Conservation (phyloP, 2,797 vertebrate species). For the Pseudochromis fuscus region DNA sequence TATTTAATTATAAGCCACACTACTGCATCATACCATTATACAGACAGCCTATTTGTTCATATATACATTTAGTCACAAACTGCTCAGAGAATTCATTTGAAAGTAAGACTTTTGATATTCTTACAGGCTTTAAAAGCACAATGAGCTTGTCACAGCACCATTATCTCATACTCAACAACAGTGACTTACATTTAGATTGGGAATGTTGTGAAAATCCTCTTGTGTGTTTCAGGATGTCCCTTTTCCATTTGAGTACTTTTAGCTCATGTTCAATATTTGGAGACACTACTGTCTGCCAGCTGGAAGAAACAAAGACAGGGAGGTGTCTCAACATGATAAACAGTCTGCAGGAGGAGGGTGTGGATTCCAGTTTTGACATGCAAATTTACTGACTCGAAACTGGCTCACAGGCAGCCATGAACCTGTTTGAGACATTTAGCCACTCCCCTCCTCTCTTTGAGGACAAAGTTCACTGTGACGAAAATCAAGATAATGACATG, state of each 20-base stretch:
- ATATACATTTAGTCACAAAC: neutral
- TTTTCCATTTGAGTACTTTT: slow-evolving; percentile 40
- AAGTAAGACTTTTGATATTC: neutral
- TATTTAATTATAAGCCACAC: neutral
- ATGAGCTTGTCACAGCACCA: neutral
- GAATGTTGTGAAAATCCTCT: slow-evolving; percentile 68
- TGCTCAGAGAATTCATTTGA: slow-evolving; percentile 12
- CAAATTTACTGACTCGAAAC: slow-evolving; percentile 78
- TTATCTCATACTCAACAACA: slow-evolving; percentile 27
- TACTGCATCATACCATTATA: neutral
- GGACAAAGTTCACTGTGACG: slow-evolving; percentile 75
- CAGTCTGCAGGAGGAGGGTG: slow-evolving; percentile 83
- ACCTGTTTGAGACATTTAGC: slow-evolving; percentile 83
- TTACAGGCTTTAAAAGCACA: slow-evolving; percentile 34
- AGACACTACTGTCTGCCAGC: slow-evolving; percentile 48
- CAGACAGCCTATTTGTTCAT: slow-evolving; percentile 14
- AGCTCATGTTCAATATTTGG: slow-evolving; percentile 38
- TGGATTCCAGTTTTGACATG: slow-evolving; percentile 91
- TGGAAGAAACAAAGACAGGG: slow-evolving; percentile 69
- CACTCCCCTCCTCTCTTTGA: slow-evolving; percentile 71
- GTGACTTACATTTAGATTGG: slow-evolving; percentile 78
- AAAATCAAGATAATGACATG: slow-evolving; percentile 58
- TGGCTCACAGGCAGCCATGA: slow-evolving; percentile 79
- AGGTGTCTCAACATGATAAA: slow-evolving; percentile 80
- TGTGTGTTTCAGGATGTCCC: slow-evolving; percentile 57